These are phyloP conservation scores for Knipowitschia caucasica DNA, from an alignment of 2,797 vertebrate species.

Conservation along the genomic window DNA sequence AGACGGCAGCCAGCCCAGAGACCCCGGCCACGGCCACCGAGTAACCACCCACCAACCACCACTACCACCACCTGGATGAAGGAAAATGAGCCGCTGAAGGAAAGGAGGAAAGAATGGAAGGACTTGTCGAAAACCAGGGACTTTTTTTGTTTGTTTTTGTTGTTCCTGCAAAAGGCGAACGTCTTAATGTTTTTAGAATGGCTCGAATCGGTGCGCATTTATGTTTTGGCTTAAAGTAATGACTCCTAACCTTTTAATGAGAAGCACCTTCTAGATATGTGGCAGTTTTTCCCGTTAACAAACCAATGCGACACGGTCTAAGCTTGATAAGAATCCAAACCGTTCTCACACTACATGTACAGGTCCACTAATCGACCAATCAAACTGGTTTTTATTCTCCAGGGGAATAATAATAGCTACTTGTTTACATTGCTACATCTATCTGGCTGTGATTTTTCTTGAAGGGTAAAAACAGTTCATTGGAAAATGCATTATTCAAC, in stretches of 20 bases:
- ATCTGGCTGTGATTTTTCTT: neutral
- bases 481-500: too few species aligned
- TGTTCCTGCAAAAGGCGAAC: neutral
- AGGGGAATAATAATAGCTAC: too few species aligned
- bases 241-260: too few species aligned
- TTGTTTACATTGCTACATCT: neutral
- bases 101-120: conserved; percentile 80
- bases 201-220: neutral
- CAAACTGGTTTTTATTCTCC: too few species aligned
- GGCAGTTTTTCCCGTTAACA: too few species aligned
- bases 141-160: conserved; percentile 82
- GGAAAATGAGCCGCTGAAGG: conserved; percentile 84
- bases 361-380: too few species aligned
- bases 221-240: too few species aligned
- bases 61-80: conserved; percentile 58
- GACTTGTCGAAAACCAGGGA: conserved; percentile 98
- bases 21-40: conserved; percentile 72
- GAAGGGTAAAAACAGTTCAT: too few species aligned
- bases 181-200: neutral
- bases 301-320: too few species aligned
- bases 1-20: conserved; percentile 83
- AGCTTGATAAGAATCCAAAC: too few species aligned
- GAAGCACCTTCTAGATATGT: too few species aligned
- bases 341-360: too few species aligned
- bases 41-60: conserved; percentile 65